Base-by-base conservation (phyloP, 2,113 vertebrate species). In the Urocynchramus pylzowi region DNA sequence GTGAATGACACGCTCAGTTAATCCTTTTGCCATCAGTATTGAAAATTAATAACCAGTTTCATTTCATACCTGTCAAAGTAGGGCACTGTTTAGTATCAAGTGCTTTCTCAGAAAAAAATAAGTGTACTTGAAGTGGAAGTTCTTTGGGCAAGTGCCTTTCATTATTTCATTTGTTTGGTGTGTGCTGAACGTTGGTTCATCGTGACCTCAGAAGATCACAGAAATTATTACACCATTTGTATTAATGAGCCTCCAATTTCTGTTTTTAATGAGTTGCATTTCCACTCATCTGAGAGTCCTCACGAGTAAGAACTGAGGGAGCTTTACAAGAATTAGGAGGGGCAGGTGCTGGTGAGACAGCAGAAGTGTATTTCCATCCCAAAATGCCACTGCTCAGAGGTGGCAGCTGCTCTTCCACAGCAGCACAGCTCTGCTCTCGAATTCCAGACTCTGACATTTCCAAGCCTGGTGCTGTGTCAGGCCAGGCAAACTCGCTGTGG, bases 41-140 rank as follows among this genome's bases (percentile, higher is more conserved):
- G 83, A 93, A 90, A 96, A 91, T 87, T 61, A 94, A 91, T 83
- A 85, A 31, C 80, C 47, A 56, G 54, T 47, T 88, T 91, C 88
- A 85, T 94, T 95, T 96, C 44, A 33, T 77, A 90, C 45, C 63
- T 90, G 82, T 85, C 78, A 75, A 24, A 84, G 59, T 9, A 44
- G 47, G 64, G 56, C 6, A 4, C 45, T 78, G 68, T 59, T 92
- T 41, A 47, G 47, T 67, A 65, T 27, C 50, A 74, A 42, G 24
- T 45, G 4, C 30, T 70, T 61, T 70, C 75, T 77, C 64, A 59
- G 54, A 15, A 74, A 74, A 56, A 60, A 67, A 5, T 9, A 44
- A 64, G 17, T 49, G 11, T 41, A 13, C 69, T 69, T n/a, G 9
- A 49, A 68, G 44, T 54, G 35, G 42, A 89, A 94, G 52, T 64